Base-by-base conservation (phyloP, 2,888 invertebrate genomes). In the Pristionchus maxplancki region DNA sequence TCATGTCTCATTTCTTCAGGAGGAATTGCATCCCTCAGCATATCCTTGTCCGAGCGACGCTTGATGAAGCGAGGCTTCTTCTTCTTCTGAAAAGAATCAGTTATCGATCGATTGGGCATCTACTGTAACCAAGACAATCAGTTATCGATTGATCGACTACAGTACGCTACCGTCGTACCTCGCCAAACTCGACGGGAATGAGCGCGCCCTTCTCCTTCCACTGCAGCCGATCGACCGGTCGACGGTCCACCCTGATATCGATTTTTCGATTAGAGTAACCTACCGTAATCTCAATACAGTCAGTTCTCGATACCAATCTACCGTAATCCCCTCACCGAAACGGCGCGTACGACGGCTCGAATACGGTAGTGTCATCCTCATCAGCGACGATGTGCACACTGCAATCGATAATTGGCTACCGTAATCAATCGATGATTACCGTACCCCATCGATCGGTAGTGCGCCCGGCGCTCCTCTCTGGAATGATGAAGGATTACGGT, bases 141-240 rank as follows among this genome's bases (percentile, higher is more conserved):
- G n/a, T 44, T 15, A 48, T 78, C 44, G 28, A 78, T 78, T 5
- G 15, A 37, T 71, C n/a, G 20, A 20, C 34, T 44, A n/a, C 44
- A n/a, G 44, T 48, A 44, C 13, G 11, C 44, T 24, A 24, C 58
- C n/a, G n/a, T n/a, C 58, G n/a, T n/a, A 58, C 58, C 58, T 58
- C 58, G 20, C 58, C 44, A 28, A 78, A 78, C 24, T 78, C 78
- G 44, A 78, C 78, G 15, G 78, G 78, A 20, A 48, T 24, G 28
- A 78, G 58, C 28, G 78, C 78, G 58, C n/a, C 24, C 24, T 58
- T 40, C 28, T 78, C 78, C 48, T 78, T 78, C 78, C 78, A 78
- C 78, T 78, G 78, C 11, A 78, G 78, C 1, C 78, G 40, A 78
- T 78, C 44, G 44, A 78, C 34, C n/a, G 37, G 17, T 4, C 28